Evolutionary conservation across 2,797 vertebrate species (phyloP).

Genomic region (Babyrousa celebensis): DNA sequence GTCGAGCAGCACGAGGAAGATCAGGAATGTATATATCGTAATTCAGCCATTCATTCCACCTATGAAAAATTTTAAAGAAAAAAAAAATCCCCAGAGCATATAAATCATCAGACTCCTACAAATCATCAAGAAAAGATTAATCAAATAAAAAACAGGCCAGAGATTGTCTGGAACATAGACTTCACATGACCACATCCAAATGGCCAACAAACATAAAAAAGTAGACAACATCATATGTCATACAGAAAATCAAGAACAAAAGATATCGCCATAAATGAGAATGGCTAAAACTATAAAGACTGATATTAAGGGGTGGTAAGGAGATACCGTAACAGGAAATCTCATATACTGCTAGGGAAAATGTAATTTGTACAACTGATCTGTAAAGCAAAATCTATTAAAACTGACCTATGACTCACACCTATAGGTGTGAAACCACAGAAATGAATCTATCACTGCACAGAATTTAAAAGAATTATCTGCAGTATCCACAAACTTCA

Average conservation of each 20-base stretch:
- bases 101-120: constrained; percentile 11
- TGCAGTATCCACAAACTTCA: constrained; percentile 26
- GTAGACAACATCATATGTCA: neutral
- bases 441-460: neutral
- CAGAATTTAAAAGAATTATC: constrained; percentile 49
- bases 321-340: constrained; percentile 12
- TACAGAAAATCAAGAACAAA: constrained; percentile 64
- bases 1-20: constrained; percentile 97
- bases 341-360: neutral
- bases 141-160: neutral
- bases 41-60: constrained; percentile 98
- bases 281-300: neutral
- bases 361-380: constrained; percentile 60
- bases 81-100: neutral
- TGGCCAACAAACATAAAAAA: constrained; percentile 31
- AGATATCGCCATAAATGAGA: neutral
- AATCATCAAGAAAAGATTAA: constrained; percentile 46
- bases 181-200: constrained; percentile 51
- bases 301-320: neutral
- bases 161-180: neutral
- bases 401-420: constrained; percentile 21
- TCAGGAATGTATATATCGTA: constrained; percentile 99
- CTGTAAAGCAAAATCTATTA: constrained; percentile 40
- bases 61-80: constrained; percentile 83
- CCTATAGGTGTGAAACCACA: constrained; percentile 50